phyloP scores from a whole-genome alignment of 2,113 vertebrate genomes.

The Plestiodon gilberti region DNA sequence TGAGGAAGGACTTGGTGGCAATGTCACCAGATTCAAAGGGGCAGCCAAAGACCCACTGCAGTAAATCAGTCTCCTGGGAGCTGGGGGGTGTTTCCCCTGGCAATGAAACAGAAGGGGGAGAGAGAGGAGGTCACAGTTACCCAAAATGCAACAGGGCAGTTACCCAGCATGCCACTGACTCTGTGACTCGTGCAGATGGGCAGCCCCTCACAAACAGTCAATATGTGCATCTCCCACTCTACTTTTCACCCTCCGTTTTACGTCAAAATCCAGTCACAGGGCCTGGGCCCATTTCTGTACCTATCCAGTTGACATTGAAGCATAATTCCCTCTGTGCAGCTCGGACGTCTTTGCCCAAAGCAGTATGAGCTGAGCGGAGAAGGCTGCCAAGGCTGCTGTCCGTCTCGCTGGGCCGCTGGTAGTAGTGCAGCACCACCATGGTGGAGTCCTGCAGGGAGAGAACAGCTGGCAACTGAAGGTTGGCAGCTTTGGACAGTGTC shows the following conservation, averaged over 20 bases:
- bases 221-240: neutral
- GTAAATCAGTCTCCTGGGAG: slow-evolving; percentile 72
- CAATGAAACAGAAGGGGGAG: neutral
- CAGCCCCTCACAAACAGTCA: neutral
- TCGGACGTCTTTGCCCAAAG: slow-evolving; percentile 66
- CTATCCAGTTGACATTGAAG: slow-evolving; percentile 89
- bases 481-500: neutral
- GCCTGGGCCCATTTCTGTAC: slow-evolving; percentile 57
- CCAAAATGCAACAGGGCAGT: neutral
- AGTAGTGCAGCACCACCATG: slow-evolving; percentile 83
- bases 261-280: neutral
- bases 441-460: slow-evolving; percentile 21
- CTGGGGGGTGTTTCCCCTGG: slow-evolving; percentile 72
- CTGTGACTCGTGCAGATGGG: neutral
- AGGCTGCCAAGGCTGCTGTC: slow-evolving; percentile 61
- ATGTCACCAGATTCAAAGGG: slow-evolving; percentile 75
- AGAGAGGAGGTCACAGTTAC: neutral
- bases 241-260: neutral
- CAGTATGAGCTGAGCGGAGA: slow-evolving; percentile 67
- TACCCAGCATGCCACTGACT: neutral
- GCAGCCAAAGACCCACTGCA: slow-evolving; percentile 86
- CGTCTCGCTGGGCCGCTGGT: slow-evolving; percentile 71
- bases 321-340: slow-evolving; percentile 79
- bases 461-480: neutral
- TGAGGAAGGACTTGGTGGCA: slow-evolving; percentile 76